Percentiles rank a stretch among this genome's conserved stretches.
Evolutionary conservation across 2,888 invertebrate species (phyloP).

Genomic region (Helobdella robusta): DNA sequence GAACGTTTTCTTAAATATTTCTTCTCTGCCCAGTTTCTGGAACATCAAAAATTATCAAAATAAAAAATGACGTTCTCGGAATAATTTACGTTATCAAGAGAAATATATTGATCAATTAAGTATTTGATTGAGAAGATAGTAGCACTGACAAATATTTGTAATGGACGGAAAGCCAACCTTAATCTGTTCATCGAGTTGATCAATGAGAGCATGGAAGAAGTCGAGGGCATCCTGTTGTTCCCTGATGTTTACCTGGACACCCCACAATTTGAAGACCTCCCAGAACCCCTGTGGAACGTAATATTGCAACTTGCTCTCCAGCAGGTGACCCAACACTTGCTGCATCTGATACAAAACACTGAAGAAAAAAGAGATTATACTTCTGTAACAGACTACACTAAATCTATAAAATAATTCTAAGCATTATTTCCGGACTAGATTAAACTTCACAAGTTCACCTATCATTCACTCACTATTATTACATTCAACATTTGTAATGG

Average conservation of each 20-base stretch:
- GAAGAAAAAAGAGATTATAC: slow-evolving; percentile 32
- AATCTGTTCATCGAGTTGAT: slow-evolving; percentile 53
- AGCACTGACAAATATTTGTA: too few relatives aligned
- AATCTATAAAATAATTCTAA: too few relatives aligned
- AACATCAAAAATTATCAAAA: slow-evolving; percentile 3
- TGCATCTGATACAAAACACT: slow-evolving; percentile 52
- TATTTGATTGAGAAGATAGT: too few relatives aligned
- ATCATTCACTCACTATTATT: too few relatives aligned
- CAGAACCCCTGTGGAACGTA: slow-evolving; percentile 53
- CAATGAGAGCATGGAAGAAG: slow-evolving; percentile 53
- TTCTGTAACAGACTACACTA: too few relatives aligned
- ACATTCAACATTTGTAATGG: too few relatives aligned
- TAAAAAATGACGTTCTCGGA: too few relatives aligned
- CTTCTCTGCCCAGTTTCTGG: slow-evolving; percentile 48
- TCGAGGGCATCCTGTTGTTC: slow-evolving; percentile 55
- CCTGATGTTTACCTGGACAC: slow-evolving; percentile 53
- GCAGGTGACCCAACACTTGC: slow-evolving; percentile 52
- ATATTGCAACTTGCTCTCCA: slow-evolving; percentile 52
- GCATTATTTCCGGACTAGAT: too few relatives aligned
- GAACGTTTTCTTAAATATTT: slow-evolving; percentile 51
- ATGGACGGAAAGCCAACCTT: slow-evolving; percentile 43
- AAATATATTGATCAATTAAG: too few relatives aligned
- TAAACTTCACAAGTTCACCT: too few relatives aligned
- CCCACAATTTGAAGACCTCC: slow-evolving; percentile 53
- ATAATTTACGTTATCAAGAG: too few relatives aligned